Conservation (phyloP, 2,797 vertebrate genomes). For the Hapalemur alaotrensis region DNA sequence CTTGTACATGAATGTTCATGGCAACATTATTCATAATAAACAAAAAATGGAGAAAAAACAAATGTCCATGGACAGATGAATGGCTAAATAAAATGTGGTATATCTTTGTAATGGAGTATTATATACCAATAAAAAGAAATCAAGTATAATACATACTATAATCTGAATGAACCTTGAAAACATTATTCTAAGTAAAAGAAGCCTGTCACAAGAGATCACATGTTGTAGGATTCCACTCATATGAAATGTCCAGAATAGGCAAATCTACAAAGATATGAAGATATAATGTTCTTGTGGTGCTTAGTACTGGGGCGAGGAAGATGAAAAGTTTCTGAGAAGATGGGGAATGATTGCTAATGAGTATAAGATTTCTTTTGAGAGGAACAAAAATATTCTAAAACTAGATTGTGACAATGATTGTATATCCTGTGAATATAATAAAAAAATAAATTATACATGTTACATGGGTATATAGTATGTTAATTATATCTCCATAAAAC, state of each 20-base stretch:
- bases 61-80: background rate
- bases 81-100: background rate
- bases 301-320: background rate
- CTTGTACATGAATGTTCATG: background rate
- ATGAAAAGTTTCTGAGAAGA: background rate
- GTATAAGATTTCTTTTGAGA: background rate
- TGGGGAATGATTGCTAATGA: background rate
- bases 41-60: background rate
- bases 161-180: background rate
- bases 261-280: background rate
- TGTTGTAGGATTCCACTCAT: background rate
- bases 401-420: background rate
- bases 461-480: background rate
- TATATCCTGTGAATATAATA: background rate
- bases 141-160: background rate
- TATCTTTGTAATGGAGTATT: background rate
- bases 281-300: background rate
- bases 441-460: background rate
- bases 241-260: background rate
- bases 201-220: background rate
- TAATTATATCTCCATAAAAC: background rate
- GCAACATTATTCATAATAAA: background rate
- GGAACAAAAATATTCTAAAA: constrained; percentile 10
- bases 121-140: background rate
- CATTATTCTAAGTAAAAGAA: constrained; percentile 6